Base-by-base conservation (phyloP, 1,140 invertebrate species). In the Planococcus citri region DNA sequence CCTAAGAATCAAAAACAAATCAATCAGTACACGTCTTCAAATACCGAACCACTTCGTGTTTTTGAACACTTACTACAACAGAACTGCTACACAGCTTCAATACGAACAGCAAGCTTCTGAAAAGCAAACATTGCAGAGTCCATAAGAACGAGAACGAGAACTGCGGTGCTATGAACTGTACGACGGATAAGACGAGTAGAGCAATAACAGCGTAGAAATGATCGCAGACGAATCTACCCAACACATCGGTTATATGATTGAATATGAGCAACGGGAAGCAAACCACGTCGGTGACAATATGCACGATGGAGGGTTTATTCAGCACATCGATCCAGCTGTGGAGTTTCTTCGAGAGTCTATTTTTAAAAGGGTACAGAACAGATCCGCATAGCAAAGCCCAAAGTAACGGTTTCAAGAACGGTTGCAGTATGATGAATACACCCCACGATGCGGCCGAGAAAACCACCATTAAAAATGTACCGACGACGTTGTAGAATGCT, bases 341-440 rank as follows among this genome's bases (percentile, higher is more conserved):
- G 61, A 90, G 81, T 73, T 81, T 81, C 22, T 83, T 83, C 6
- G 88, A 85, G 14, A 94, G 75, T 29, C 84, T 85, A 70, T 86
- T 82, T 76, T 97, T 97, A 73, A 95, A 88, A 0, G 93, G 93
- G 78, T 94, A 90, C 25, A 97, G 81, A 37, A 94, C 88, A 9
- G 91, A 91, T 14, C 93, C 93, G 77, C 93, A 92, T 17, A 98
- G 78, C 61, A 97, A 79, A 3, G 95, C 94, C 95, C 95, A 98
- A 71, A 97, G 83, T 33, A 98, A 76, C 0, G 95, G 92, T 74
- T 92, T 89, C 20, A 97, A 84, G 79, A 97, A 98, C 0, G 94
- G 92, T 76, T 91, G 88, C 4, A 97, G 78, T 64, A 94, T 88
- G 72, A 88, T 85, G 76, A 92, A 95, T 17, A 95, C 82, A 3